Conservation (phyloP, 1,140 invertebrate genomes). For the Parapsyche elsis region DNA sequence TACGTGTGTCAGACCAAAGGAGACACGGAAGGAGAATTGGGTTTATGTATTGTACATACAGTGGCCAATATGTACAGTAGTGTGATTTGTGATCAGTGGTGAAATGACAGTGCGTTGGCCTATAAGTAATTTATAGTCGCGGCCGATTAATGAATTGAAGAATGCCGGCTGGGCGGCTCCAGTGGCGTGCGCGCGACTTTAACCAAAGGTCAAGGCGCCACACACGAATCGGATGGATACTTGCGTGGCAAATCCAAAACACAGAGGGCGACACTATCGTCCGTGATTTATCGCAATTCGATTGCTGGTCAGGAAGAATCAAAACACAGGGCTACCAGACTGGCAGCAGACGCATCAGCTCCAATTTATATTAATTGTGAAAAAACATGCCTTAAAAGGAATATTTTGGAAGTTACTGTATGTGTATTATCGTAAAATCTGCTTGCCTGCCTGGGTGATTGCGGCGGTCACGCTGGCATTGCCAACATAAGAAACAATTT, state of each 20-base stretch:
- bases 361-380: too few relatives aligned
- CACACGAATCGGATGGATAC: too few relatives aligned
- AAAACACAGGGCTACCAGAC: too few relatives aligned
- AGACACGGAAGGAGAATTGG: neutral
- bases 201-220: constrained; percentile 23
- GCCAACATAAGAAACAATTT: too few relatives aligned
- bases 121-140: constrained; percentile 27
- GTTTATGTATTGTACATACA: neutral
- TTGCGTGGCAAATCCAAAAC: neutral
- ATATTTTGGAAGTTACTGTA: too few relatives aligned
- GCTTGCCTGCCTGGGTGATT: too few relatives aligned
- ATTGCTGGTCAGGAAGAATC: too few relatives aligned
- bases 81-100: neutral
- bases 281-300: too few relatives aligned
- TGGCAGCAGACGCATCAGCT: too few relatives aligned
- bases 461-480: too few relatives aligned
- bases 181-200: neutral
- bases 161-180: constrained; percentile 5
- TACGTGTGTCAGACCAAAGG: neutral
- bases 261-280: neutral
- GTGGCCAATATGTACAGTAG: neutral
- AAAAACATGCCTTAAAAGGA: too few relatives aligned
- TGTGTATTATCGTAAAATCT: too few relatives aligned
- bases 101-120: constrained; percentile 43
- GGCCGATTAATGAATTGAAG: constrained; percentile 38